These are phyloP conservation scores for Psophia crepitans DNA, from an alignment of 2,113 vertebrate species.

Conservation along the genomic window DNA sequence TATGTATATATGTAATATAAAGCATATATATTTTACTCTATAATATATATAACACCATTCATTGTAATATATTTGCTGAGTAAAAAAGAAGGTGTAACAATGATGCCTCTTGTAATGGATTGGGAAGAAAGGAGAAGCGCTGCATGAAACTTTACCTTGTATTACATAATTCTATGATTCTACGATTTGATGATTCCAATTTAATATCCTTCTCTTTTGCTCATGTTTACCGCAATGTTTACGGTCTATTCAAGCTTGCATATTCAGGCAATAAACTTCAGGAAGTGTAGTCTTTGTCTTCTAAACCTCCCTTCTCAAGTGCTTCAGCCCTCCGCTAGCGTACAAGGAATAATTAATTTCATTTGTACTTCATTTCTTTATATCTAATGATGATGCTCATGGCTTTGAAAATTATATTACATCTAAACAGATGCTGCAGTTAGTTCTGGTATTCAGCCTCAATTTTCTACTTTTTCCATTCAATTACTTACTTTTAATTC, in stretches of 20 bases:
- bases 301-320: not conserved
- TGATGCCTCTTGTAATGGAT: not conserved
- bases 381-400: not conserved
- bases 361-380: not conserved
- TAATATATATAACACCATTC: not conserved
- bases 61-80: not conserved
- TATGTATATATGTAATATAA: not conserved
- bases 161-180: not conserved
- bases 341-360: not conserved
- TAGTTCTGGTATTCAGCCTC: not conserved
- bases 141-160: not conserved
- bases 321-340: not conserved
- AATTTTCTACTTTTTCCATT: not conserved
- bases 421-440: not conserved
- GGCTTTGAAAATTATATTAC: not conserved
- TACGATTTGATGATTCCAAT: not conserved
- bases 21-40: not conserved
- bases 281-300: not conserved
- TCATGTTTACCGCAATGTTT: not conserved
- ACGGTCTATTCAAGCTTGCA: not conserved
- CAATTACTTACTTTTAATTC: not conserved
- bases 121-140: not conserved
- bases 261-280: not conserved
- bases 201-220: not conserved
- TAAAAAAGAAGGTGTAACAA: not conserved